Conservation (phyloP, 2,113 vertebrate species). For the Dipodomys merriami region DNA sequence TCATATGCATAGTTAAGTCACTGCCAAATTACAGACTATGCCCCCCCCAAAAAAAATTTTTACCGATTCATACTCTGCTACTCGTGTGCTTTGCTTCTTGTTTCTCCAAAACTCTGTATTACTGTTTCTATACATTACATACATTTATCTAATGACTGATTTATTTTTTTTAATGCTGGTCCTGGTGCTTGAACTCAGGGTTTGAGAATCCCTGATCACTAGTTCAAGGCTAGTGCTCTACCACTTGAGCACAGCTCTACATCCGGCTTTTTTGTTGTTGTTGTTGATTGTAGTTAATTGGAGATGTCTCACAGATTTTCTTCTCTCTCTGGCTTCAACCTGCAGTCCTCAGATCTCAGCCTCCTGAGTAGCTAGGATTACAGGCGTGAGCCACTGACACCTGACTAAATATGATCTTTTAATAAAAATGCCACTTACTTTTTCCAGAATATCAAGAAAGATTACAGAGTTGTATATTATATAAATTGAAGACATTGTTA, state of each 20-base stretch:
- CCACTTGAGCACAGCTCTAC: too few relatives aligned
- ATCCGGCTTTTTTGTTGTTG: too few relatives aligned
- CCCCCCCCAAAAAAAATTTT: neutral
- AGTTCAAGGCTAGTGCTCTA: too few relatives aligned
- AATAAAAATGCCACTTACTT: neutral
- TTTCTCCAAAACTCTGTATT: neutral
- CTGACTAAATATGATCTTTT: neutral
- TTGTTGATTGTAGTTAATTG: too few relatives aligned
- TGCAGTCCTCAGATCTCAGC: too few relatives aligned
- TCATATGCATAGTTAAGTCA: neutral
- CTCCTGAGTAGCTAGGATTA: too few relatives aligned
- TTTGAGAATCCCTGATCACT: too few relatives aligned
- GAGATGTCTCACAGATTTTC: too few relatives aligned
- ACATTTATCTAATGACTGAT: neutral
- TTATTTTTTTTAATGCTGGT: too few relatives aligned
- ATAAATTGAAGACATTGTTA: neutral
- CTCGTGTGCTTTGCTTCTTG: neutral
- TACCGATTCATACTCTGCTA: neutral
- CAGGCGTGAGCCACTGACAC: too few relatives aligned
- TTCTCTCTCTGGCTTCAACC: too few relatives aligned
- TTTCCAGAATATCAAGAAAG: neutral
- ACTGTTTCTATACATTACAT: neutral
- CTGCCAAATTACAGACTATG: neutral
- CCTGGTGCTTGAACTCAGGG: too few relatives aligned
- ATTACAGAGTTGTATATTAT: neutral